Percentiles rank a stretch among this genome's conserved stretches.
Evolutionary conservation across 2,797 vertebrate genomes (phyloP).

Genomic region (Gallirallus australis): DNA sequence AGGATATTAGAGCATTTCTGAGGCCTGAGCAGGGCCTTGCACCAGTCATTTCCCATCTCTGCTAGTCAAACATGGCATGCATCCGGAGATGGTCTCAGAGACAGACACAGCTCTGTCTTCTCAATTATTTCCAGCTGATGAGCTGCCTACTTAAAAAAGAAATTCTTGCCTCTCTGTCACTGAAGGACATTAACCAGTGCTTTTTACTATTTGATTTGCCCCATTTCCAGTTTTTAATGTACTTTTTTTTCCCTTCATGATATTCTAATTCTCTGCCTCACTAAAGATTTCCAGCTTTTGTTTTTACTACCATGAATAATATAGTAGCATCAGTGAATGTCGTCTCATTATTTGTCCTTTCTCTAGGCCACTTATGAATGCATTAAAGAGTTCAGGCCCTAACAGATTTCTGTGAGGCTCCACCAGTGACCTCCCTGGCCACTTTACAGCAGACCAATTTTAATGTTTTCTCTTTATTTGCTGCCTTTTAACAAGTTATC

Average conservation of each 20-base stretch:
- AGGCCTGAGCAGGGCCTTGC: neutral
- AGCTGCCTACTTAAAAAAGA: neutral
- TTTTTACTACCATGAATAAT: neutral
- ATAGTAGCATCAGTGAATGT: neutral
- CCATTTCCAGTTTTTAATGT: neutral
- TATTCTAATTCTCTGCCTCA: neutral
- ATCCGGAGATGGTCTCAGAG: neutral
- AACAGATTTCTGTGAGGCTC: neutral
- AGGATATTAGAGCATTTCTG: neutral
- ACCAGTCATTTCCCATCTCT: neutral
- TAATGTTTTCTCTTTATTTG: neutral
- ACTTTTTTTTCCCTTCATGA: neutral
- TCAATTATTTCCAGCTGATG: neutral
- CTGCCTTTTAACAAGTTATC: neutral
- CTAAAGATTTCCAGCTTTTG: neutral
- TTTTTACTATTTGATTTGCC: neutral
- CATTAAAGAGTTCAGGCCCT: slow-evolving; percentile 27
- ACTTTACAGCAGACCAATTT: neutral
- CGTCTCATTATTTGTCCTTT: neutral
- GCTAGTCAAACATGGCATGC: accelerated
- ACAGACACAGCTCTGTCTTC: neutral
- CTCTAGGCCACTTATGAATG: slow-evolving; percentile 12
- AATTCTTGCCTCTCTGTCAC: neutral
- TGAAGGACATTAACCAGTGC: neutral
- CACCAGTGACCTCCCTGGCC: neutral